phyloP scores from a whole-genome alignment of 1,140 invertebrate species.

The Halesus radiatus region DNA sequence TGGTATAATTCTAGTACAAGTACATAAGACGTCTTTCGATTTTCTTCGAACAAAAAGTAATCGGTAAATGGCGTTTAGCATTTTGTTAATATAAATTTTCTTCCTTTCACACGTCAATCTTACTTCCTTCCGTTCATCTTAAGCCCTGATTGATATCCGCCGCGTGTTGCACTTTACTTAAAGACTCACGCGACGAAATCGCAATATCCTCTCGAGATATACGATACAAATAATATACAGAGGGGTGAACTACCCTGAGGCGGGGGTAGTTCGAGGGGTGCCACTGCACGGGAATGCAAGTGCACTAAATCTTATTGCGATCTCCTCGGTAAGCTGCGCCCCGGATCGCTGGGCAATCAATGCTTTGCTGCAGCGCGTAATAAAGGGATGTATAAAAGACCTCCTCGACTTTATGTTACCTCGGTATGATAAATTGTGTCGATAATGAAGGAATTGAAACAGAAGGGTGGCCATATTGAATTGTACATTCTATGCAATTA shows the following conservation, averaged over 20 bases:
- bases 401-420: slow-evolving; percentile 36
- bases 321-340: slow-evolving; percentile 38
- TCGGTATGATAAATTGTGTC: slow-evolving; percentile 7
- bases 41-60: too few relatives aligned
- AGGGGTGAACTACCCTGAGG: slow-evolving; percentile 19
- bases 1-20: too few relatives aligned
- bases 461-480: too few relatives aligned
- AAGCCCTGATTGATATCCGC: not conserved
- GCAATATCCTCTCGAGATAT: slow-evolving; percentile 50
- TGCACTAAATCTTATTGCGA: slow-evolving; percentile 56
- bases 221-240: slow-evolving; percentile 36
- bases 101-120: not conserved
- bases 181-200: slow-evolving; percentile 34
- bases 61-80: too few relatives aligned
- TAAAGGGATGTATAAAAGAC: not conserved
- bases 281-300: slow-evolving; percentile 32
- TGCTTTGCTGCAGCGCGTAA: slow-evolving; percentile 32
- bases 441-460: not conserved
- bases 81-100: too few relatives aligned
- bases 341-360: slow-evolving; percentile 31
- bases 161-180: slow-evolving; percentile 6
- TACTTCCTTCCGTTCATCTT: not conserved
- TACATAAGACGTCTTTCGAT: too few relatives aligned
- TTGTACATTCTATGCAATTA: too few relatives aligned
- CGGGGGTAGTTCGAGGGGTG: not conserved